These are phyloP conservation scores for Brassicogethes aeneus DNA, from an alignment of 2,888 invertebrate genomes.

Conservation along the genomic window DNA sequence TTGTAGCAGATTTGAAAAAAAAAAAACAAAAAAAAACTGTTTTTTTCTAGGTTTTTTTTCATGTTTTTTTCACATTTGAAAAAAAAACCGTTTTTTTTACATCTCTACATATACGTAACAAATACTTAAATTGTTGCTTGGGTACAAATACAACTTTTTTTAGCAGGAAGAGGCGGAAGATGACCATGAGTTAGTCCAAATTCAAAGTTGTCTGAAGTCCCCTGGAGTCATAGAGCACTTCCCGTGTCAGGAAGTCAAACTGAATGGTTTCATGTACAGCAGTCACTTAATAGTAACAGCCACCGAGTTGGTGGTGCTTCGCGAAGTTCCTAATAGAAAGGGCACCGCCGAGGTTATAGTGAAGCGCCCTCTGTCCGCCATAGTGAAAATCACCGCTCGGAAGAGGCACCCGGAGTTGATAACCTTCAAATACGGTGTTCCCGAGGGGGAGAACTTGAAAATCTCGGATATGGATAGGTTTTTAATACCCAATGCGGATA, in stretches of 20 bases:
- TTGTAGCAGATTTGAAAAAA: too few relatives aligned
- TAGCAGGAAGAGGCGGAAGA: slow-evolving; percentile 49
- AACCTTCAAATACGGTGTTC: slow-evolving; percentile 91
- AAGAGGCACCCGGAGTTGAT: slow-evolving; percentile 92
- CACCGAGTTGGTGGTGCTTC: slow-evolving; percentile 76
- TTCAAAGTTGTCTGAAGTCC: slow-evolving; percentile 73
- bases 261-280: slow-evolving; percentile 81
- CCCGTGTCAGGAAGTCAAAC: slow-evolving; percentile 85
- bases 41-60: too few relatives aligned
- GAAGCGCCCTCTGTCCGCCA: slow-evolving; percentile 77
- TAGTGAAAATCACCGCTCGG: slow-evolving; percentile 95
- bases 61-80: too few relatives aligned
- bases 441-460: slow-evolving; percentile 68
- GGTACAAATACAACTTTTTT: too few relatives aligned
- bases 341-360: slow-evolving; percentile 81
- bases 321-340: slow-evolving; percentile 66
- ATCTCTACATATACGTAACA: too few relatives aligned
- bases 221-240: slow-evolving; percentile 80
- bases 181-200: slow-evolving; percentile 68
- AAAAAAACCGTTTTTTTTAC: too few relatives aligned
- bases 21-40: too few relatives aligned
- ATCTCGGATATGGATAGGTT: slow-evolving; percentile 89
- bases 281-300: slow-evolving; percentile 81
- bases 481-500: slow-evolving; percentile 83
- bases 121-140: too few relatives aligned